Evolutionary conservation across 2,797 vertebrate genomes (phyloP).

Genomic region (Ctenosaura bakeri): DNA sequence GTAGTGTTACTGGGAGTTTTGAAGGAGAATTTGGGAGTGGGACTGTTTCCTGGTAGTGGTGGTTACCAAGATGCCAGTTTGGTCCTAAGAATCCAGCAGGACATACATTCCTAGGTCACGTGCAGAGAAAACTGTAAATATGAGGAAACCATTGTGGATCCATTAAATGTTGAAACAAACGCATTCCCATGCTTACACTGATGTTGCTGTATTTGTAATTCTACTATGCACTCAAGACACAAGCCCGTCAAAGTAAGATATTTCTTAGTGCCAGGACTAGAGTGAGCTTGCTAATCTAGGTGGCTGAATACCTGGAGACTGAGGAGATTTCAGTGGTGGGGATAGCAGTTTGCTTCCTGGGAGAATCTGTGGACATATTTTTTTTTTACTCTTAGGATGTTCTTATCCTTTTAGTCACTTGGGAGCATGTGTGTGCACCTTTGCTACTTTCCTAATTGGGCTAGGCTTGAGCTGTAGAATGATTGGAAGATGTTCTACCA

Average conservation of each 20-base stretch:
- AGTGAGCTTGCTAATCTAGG: neutral
- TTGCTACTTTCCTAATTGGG: neutral
- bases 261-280: conserved; percentile 9
- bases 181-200: conserved; percentile 25
- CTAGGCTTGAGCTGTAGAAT: conserved; percentile 21
- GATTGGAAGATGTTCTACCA: neutral
- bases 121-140: conserved; percentile 36
- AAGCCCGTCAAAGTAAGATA: neutral
- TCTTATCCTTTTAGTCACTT: neutral
- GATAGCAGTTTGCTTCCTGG: neutral
- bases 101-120: neutral
- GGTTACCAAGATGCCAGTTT: neutral
- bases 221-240: neutral
- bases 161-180: neutral
- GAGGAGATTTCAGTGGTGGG: fast-evolving
- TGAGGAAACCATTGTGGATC: conserved; percentile 27
- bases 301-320: neutral
- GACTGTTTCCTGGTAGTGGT: neutral
- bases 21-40: neutral
- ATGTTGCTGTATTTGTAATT: conserved; percentile 40
- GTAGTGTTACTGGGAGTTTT: neutral
- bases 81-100: neutral
- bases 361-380: conserved; percentile 9
- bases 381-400: no score
- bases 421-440: neutral